Base-by-base conservation (phyloP, 2,797 vertebrate genomes). In the Columba guinea region DNA sequence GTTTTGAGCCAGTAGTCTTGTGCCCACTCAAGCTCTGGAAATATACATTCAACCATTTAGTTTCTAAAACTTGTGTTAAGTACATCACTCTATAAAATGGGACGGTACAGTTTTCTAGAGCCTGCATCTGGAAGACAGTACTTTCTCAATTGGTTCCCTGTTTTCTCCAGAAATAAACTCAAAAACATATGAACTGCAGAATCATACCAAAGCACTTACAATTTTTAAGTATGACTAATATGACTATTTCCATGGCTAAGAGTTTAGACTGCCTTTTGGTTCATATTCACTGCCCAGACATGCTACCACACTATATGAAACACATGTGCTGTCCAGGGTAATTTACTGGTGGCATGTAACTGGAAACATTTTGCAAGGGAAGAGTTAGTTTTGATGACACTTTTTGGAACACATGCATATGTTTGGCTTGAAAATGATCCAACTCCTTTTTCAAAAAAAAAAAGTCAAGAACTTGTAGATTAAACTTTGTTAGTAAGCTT, bases 311-410 rank as follows among this genome's bases (percentile, higher is more conserved):
- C 73, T 87, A 92, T 71, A 82, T 44, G 48, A 94, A 92, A 78
- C 89, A 91, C 41, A 93, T 81, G 73, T 94, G 83, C 95, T 87
- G 28, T 60, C 79, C 70, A 76, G 70, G 59, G 59, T 79, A 91
- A 95, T 92, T 84, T 84, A 87, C 86, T 76, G n/a, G 74, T 89
- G 77, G 65, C 80, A 82, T 46, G 30, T 49, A 90, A 52, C 12
- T 82, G 44, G 77, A 97, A 79, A 62, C 21, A 87, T n/a, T 94
- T 70, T 73, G 63, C n/a, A 86, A 73, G 51, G 11, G 52, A 91
- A 94, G 55, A 69, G 39, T 35, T 75, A 79, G 78, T 88, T 91
- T 71, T 84, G 83, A 93, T 59, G 73, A 84, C 44, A 69, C 59
- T 86, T 86, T 77, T 44, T 59, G 32, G 70, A 94, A 88, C 48